Conservation (phyloP, 2,113 vertebrate species). For the Turdus rufiventris region DNA sequence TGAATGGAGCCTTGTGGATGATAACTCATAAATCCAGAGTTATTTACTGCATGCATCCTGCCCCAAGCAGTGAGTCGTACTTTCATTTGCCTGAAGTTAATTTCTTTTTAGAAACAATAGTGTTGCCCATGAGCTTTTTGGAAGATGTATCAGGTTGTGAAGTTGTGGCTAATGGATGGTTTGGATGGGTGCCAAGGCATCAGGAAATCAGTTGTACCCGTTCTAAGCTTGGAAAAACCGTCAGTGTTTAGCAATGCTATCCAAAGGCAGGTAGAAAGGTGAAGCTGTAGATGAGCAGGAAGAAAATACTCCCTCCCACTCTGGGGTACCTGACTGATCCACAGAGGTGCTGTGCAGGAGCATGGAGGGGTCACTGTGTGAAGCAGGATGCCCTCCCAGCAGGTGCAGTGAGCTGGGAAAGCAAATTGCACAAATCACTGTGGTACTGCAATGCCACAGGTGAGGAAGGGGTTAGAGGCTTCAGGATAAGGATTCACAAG, state of each 20-base stretch:
- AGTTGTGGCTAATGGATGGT: neutral
- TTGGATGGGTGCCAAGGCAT: slow-evolving; percentile 29
- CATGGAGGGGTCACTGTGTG: neutral
- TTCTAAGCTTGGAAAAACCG: neutral
- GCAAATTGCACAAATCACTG: neutral
- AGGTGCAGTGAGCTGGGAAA: neutral
- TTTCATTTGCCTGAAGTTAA: slow-evolving; percentile 32
- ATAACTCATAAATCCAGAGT: neutral
- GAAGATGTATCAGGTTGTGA: slow-evolving; percentile 4
- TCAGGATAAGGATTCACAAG: neutral
- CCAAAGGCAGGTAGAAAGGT: neutral
- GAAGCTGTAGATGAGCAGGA: neutral
- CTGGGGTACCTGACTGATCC: fast-evolving
- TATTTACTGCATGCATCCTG: neutral
- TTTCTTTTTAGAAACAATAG: slow-evolving; percentile 16
- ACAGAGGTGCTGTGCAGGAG: neutral
- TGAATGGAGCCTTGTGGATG: neutral
- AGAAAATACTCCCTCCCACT: neutral
- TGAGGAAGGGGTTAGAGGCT: neutral
- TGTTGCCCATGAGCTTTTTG: neutral
- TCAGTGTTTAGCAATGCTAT: neutral
- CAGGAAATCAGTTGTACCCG: neutral
- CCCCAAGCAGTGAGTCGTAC: slow-evolving; percentile 14
- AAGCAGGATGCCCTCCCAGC: neutral
- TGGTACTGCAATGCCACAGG: neutral